Conservation (phyloP, 2,888 invertebrate species). For the Scelioninae gen. 1 region DNA sequence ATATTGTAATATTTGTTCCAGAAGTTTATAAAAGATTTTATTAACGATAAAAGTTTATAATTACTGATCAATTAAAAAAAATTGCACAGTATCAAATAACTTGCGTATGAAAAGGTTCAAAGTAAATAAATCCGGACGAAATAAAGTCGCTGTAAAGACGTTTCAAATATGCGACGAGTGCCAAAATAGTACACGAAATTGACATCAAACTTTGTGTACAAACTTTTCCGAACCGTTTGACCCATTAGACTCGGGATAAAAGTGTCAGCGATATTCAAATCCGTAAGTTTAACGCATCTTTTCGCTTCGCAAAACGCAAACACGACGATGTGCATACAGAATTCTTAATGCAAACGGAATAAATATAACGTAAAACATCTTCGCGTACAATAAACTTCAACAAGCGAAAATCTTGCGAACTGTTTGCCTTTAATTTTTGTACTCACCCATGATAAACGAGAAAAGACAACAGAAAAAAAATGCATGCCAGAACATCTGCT, state of each 20-base stretch:
- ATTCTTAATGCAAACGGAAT: constrained; percentile 24
- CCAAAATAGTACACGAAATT: constrained; percentile 28
- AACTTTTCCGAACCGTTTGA: constrained; percentile 56
- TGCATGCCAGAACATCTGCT: constrained; percentile 93
- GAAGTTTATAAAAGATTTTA: no score
- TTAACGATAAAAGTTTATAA: no score
- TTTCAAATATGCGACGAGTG: constrained; percentile 21
- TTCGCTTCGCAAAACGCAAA: constrained; percentile 15
- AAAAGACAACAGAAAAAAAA: constrained; percentile 92
- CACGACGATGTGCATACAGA: not conserved
- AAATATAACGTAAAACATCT: not conserved
- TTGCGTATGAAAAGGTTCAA: not conserved
- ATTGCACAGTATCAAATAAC: no score
- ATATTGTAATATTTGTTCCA: no score
- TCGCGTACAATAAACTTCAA: constrained; percentile 1
- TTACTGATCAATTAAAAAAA: no score
- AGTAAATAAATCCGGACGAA: constrained; percentile 13
- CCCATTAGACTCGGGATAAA: constrained; percentile 46
- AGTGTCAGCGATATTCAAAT: constrained; percentile 49
- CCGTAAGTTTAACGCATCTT: constrained; percentile 31
- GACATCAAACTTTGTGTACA: constrained; percentile 52
- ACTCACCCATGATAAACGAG: constrained; percentile 92
- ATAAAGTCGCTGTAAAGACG: constrained; percentile 1
- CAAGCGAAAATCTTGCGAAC: constrained; percentile 16
- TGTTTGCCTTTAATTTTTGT: constrained; percentile 45